Evolutionary conservation across 2,113 vertebrate species (phyloP).

Genomic region (Tinamus guttatus): DNA sequence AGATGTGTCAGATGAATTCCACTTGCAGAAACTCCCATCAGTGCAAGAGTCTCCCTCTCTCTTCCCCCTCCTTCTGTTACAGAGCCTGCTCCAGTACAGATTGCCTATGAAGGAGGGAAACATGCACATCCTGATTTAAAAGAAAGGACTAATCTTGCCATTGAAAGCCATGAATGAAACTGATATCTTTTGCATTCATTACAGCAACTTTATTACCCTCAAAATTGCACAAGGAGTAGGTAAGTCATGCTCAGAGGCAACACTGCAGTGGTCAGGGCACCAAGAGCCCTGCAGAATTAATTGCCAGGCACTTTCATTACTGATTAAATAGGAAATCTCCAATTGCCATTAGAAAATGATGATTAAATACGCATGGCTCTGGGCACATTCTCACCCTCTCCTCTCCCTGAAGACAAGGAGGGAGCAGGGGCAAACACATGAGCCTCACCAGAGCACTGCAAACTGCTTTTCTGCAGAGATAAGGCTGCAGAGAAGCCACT

Average conservation of each 20-base stretch:
- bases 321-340: slow-evolving; percentile 72
- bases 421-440: not conserved
- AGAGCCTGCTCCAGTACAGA: not conserved
- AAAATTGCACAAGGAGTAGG: slow-evolving; percentile 22
- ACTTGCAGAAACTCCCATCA: not conserved
- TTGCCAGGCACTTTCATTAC: slow-evolving; percentile 65
- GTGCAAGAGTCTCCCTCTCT: not conserved
- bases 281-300: slow-evolving; percentile 49
- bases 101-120: not conserved
- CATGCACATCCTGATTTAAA: slow-evolving; percentile 7
- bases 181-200: slow-evolving; percentile 37
- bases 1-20: not conserved
- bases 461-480: not conserved
- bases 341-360: slow-evolving; percentile 55
- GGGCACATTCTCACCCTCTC: slow-evolving; percentile 40
- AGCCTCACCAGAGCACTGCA: slow-evolving; percentile 1
- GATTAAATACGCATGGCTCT: slow-evolving; percentile 43
- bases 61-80: not conserved
- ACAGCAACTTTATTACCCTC: slow-evolving; percentile 45
- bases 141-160: not conserved
- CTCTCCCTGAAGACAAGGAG: too few species aligned
- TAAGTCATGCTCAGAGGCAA: slow-evolving; percentile 49
- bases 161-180: slow-evolving; percentile 1
- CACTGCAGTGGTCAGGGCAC: not conserved
- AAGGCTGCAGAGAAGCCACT: not conserved